Conservation (phyloP, 1,140 invertebrate species). For the Drosophila arizonae region DNA sequence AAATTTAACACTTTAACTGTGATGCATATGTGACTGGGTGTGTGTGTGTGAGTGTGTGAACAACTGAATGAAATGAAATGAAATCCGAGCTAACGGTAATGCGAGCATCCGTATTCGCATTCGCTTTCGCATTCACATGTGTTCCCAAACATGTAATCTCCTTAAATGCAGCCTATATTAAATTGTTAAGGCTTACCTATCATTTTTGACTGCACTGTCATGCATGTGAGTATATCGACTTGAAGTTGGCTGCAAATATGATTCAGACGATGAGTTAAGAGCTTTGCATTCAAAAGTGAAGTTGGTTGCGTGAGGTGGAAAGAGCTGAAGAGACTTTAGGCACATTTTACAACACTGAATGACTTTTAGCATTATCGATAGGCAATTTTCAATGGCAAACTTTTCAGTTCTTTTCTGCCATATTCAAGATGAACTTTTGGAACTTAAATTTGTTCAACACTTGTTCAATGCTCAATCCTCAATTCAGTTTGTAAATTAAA, state of each 20-base stretch:
- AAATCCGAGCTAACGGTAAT: slow-evolving; percentile 34
- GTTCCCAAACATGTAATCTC: slow-evolving; percentile 34
- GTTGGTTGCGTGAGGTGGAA: not conserved
- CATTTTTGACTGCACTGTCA: slow-evolving; percentile 1
- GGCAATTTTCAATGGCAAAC: no score
- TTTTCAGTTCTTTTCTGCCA: no score
- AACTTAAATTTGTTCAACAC: slow-evolving; percentile 13
- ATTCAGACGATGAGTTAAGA: not conserved
- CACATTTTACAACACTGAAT: no score
- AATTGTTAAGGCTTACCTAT: not conserved
- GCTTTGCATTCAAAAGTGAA: not conserved
- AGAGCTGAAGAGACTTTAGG: not conserved
- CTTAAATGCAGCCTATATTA: slow-evolving; percentile 18
- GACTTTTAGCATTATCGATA: no score
- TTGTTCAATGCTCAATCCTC: not conserved
- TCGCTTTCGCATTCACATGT: not conserved
- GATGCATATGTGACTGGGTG: not conserved
- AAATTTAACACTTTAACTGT: slow-evolving; percentile 79
- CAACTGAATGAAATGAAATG: slow-evolving; percentile 24
- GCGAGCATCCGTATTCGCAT: not conserved
- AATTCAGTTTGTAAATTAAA: slow-evolving; percentile 66
- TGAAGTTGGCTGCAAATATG: not conserved
- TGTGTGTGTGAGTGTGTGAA: not conserved
- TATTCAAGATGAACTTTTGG: no score
- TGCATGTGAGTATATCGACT: not conserved